Conservation (phyloP, 2,113 vertebrate species). For the Hippocampus barbouri region DNA sequence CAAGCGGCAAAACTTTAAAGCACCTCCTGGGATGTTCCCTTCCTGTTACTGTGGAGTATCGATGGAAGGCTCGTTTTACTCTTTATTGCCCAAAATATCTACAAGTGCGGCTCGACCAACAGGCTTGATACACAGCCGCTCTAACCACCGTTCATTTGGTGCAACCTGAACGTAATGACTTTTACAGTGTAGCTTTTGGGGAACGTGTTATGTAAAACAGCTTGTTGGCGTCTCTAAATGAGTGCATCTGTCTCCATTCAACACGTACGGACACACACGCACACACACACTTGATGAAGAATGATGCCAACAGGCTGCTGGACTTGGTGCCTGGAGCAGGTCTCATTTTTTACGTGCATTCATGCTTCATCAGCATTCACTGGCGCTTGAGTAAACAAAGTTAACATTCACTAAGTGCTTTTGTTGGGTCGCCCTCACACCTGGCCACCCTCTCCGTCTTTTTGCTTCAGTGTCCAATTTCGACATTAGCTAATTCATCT, state of each 20-base stretch:
- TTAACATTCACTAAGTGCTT: constrained; percentile 36
- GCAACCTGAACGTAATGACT: constrained; percentile 41
- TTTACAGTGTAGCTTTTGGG: constrained; percentile 47
- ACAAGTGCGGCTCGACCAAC: constrained; percentile 7
- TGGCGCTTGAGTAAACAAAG: constrained; percentile 41
- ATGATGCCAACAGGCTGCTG: constrained; percentile 38
- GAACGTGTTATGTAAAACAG: constrained; percentile 53
- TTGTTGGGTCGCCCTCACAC: constrained; percentile 25
- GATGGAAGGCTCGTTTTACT: background rate
- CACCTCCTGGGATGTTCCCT: background rate
- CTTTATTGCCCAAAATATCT: background rate
- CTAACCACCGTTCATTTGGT: constrained; percentile 29
- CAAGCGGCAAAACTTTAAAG: background rate
- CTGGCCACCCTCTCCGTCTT: constrained; percentile 22
- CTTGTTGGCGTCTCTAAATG: constrained; percentile 54
- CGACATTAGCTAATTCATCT: background rate
- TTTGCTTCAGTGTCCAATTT: constrained; percentile 11
- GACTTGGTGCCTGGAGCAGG: constrained; percentile 36
- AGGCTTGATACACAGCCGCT: constrained; percentile 22
- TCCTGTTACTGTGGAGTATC: background rate
- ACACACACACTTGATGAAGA: constrained; percentile 14
- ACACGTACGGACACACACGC: background rate
- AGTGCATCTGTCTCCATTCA: constrained; percentile 30
- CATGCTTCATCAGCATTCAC: constrained; percentile 43
- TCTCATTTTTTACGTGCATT: constrained; percentile 34